phyloP scores from a whole-genome alignment of 2,797 vertebrate species.

The Adrianichthys oophorus region DNA sequence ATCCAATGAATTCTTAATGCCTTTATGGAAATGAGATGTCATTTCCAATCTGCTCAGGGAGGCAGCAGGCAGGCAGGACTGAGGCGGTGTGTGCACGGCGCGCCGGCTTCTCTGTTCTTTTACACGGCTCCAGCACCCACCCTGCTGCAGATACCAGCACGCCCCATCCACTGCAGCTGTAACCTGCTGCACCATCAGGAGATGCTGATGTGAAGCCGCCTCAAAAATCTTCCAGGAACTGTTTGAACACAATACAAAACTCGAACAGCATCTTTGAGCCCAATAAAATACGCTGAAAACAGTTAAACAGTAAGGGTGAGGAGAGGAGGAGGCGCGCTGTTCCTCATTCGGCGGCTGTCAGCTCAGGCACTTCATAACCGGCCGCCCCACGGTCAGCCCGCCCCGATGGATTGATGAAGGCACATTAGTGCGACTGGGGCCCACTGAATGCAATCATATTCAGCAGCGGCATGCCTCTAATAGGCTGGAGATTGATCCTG shows the following conservation, averaged over 20 bases:
- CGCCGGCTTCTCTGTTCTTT: conserved; percentile 40
- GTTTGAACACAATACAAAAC: conserved; percentile 32
- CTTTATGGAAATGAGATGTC: conserved; percentile 99
- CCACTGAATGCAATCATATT: conserved; percentile 83
- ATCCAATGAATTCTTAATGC: conserved; percentile 99
- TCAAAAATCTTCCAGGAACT: conserved; percentile 15
- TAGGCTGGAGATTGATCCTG: conserved; percentile 83
- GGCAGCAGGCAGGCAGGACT: conserved; percentile 72
- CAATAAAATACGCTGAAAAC: conserved; percentile 37
- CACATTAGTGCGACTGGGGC: conserved; percentile 78
- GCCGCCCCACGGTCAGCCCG: conserved; percentile 69
- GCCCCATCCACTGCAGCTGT: conserved; percentile 44
- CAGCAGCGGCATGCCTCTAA: conserved; percentile 74
- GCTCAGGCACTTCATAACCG: conserved; percentile 81
- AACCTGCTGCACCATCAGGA: conserved; percentile 31
- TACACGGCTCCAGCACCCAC: conserved; percentile 53
- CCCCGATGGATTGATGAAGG: conserved; percentile 85
- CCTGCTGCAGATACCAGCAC: conserved; percentile 44
- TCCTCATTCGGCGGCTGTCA: conserved; percentile 76
- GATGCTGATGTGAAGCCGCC: conserved; percentile 11
- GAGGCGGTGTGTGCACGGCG: conserved; percentile 39
- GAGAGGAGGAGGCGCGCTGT: conserved; percentile 52
- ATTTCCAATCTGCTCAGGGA: conserved; percentile 93
- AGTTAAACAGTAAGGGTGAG: conserved; percentile 37
- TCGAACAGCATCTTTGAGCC: conserved; percentile 29